Evolutionary conservation across 1,140 invertebrate genomes (phyloP).

Genomic region (Eubasilissa regina): DNA sequence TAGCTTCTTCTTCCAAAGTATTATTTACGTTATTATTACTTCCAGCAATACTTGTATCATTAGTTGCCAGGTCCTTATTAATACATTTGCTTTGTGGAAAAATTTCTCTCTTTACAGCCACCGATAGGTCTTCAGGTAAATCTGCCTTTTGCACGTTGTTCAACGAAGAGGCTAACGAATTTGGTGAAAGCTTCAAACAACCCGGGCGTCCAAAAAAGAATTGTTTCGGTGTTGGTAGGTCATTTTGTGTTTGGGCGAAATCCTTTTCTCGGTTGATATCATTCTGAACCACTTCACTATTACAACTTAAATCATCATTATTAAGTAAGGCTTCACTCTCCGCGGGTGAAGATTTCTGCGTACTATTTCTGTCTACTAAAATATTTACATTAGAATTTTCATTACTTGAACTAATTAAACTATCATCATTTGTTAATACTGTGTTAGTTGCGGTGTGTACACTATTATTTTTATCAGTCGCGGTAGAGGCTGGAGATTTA

Average conservation of each 20-base stretch:
- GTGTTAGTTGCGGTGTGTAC: constrained; percentile 36
- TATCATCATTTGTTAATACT: constrained; percentile 58
- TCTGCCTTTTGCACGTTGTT: constrained; percentile 23
- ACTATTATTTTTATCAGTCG: constrained; percentile 52
- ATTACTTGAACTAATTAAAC: constrained; percentile 54
- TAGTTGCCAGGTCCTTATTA: constrained; percentile 18
- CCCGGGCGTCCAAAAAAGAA: constrained; percentile 71
- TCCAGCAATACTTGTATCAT: not conserved
- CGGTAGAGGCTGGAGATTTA: constrained; percentile 41
- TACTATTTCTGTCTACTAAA: constrained; percentile 14
- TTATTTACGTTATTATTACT: not conserved
- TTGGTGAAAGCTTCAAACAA: constrained; percentile 63
- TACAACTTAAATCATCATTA: constrained; percentile 37
- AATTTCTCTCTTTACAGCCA: constrained; percentile 5
- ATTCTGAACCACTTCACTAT: constrained; percentile 32
- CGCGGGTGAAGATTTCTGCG: constrained; percentile 2
- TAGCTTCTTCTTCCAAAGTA: not conserved
- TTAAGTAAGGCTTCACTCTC: constrained; percentile 37
- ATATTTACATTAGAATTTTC: constrained; percentile 42
- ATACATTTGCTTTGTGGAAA: constrained; percentile 7
- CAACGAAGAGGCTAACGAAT: not conserved
- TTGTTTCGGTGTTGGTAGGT: constrained; percentile 55
- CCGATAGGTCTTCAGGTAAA: constrained; percentile 31
- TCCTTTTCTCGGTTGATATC: not conserved
- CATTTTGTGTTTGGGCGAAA: not conserved